Evolutionary conservation across 2,113 vertebrate species (phyloP).

Genomic region (Pungitius pungitius): DNA sequence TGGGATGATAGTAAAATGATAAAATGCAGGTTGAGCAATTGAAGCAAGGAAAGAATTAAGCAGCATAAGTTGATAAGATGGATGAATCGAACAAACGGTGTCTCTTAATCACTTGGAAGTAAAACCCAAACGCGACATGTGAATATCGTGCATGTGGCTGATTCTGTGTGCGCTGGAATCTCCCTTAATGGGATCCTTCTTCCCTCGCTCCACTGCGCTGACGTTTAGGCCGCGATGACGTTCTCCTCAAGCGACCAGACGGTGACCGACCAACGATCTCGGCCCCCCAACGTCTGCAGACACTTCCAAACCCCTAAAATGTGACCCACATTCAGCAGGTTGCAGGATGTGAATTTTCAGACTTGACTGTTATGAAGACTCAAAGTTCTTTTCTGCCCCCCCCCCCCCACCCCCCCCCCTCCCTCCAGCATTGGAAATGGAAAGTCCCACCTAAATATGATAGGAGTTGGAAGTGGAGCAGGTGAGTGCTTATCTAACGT

Average conservation of each 20-base stretch:
- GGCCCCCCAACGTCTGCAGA: too few species aligned
- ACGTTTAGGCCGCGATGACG: too few species aligned
- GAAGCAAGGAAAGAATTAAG: not conserved
- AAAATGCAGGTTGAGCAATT: not conserved
- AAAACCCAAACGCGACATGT: not conserved
- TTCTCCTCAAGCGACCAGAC: too few species aligned
- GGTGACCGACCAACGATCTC: too few species aligned
- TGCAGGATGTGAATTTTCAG: slow-evolving; percentile 40
- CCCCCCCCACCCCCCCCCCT: slow-evolving; percentile 59
- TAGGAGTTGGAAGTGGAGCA: slow-evolving; percentile 87
- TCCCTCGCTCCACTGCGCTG: too few species aligned
- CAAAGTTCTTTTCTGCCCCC: slow-evolving; percentile 22
- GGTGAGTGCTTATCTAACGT: slow-evolving; percentile 75
- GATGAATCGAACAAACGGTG: not conserved
- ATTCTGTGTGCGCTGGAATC: too few species aligned
- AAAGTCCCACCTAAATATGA: slow-evolving; percentile 79
- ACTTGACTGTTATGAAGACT: slow-evolving; percentile 27
- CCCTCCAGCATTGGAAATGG: slow-evolving; percentile 81
- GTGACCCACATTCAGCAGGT: slow-evolving; percentile 46
- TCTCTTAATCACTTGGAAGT: not conserved
- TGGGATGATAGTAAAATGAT: not conserved
- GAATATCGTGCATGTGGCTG: too few species aligned
- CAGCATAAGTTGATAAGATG: not conserved
- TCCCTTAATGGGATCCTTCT: too few species aligned
- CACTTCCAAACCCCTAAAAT: slow-evolving; percentile 35